Evolutionary conservation across 2,888 invertebrate species (phyloP), one percentile per base, ranked within the genome.

Genomic region (Diarsia mendica): DNA sequence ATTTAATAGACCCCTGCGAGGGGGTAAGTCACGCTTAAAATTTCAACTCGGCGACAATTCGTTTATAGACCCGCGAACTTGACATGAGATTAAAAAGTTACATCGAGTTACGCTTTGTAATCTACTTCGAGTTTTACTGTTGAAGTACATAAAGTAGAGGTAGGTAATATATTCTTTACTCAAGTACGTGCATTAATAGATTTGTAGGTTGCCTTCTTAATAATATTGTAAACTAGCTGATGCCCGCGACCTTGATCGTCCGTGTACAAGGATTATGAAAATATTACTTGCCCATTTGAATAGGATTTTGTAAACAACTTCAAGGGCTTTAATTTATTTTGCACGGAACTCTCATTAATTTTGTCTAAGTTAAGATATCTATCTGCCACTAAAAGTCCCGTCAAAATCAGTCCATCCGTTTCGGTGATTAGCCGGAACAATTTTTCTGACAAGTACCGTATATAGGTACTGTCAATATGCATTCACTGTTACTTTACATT

Each of bases 21-120:
- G 93, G 93, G 93, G 91, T 87, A 90, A 90, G 90, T 92, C 91
- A 89, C 89, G 93, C 91, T 93, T 91, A 88, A 94, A 95, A 94
- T 93, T 94, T 94, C 91, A 92, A 95, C 92, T 92, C 89, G 76
- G 91, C 90, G 94, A 94, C 94, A 94, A 95, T 95, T 94, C 90
- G 88, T 92, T 95, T 94, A 93, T 88, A 80, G 83, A 73, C 67
- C 75, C 80, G 79, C 84, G 79, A 87, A 79, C 82, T 89, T 87
- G 88, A 89, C 83, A 73, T 76, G 63, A 86, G 86, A 87, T 89
- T 87, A 85, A 88, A 88, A 88, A 86, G 84, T 87, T 86, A 83
- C 84, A 82, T 75, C 39, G 49, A 84, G 63, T 83, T 73, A 80
- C 73, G 61, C 72, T 68, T 71, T 49, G 72, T 72, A 83, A 83